These are phyloP conservation scores for Solea solea DNA, from an alignment of 2,113 vertebrate species.

Conservation along the genomic window DNA sequence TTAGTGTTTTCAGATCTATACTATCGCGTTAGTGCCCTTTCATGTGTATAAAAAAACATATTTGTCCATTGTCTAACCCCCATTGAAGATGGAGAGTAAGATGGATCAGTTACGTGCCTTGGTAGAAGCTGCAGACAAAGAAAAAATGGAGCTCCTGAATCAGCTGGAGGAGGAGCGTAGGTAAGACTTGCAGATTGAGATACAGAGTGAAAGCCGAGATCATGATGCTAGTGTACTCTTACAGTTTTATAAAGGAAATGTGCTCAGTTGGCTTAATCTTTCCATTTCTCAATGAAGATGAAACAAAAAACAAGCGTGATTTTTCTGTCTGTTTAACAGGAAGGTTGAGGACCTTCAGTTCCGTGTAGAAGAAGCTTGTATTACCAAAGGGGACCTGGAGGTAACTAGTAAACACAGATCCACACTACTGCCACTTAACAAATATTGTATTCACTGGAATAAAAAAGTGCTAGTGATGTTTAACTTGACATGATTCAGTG, in stretches of 20 bases:
- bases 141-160: constrained; percentile 96
- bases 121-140: constrained; percentile 95
- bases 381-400: constrained; percentile 99
- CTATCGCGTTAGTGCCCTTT: not conserved
- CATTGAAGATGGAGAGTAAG: constrained; percentile 92
- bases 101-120: constrained; percentile 96
- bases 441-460: not conserved
- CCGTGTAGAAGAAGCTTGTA: constrained; percentile 97
- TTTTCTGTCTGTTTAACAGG: constrained; percentile 79
- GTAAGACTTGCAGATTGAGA: constrained; percentile 66
- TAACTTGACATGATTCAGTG: not conserved
- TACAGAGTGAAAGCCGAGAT: not conserved
- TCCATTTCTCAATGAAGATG: not conserved
- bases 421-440: not conserved
- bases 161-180: constrained; percentile 98
- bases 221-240: not conserved
- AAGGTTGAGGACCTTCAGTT: constrained; percentile 99
- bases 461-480: not conserved
- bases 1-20: not conserved
- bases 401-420: constrained; percentile 79
- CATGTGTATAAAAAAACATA: not conserved
- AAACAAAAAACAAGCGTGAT: not conserved
- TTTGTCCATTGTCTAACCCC: constrained; percentile 20
- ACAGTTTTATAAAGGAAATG: constrained; percentile 1
- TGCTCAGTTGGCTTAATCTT: not conserved